phyloP scores from a whole-genome alignment of 1,140 invertebrate genomes.

The Oreohelix idahoensis region DNA sequence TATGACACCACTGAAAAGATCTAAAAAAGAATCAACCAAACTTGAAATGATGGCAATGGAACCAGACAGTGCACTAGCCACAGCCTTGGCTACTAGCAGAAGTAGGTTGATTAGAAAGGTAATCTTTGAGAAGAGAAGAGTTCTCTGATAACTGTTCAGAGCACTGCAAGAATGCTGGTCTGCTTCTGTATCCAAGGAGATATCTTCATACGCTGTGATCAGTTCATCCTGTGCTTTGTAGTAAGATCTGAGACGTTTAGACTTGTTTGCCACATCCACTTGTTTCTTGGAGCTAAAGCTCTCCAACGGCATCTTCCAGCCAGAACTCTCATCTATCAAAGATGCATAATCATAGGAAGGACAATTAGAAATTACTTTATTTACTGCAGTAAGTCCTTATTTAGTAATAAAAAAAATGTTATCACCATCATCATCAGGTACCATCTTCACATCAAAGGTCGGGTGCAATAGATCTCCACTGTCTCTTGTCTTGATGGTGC shows the following conservation, averaged over 20 bases:
- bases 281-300: conserved; percentile 49
- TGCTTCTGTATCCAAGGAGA: conserved; percentile 51
- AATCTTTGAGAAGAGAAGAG: conserved; percentile 50
- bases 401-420: too few species aligned
- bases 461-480: too few species aligned
- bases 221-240: conserved; percentile 70
- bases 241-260: conserved; percentile 53
- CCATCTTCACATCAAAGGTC: too few species aligned
- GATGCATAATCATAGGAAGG: too few species aligned
- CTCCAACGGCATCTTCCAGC: conserved; percentile 49
- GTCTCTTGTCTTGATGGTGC: too few species aligned
- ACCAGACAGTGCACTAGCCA: conserved; percentile 72
- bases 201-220: conserved; percentile 66
- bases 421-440: too few species aligned
- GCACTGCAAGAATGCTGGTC: conserved; percentile 32
- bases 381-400: too few species aligned
- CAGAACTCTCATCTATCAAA: background rate
- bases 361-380: too few species aligned
- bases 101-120: conserved; percentile 57
- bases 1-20: conserved; percentile 72
- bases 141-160: background rate
- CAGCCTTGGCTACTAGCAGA: conserved; percentile 70
- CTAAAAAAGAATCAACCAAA: conserved; percentile 73
- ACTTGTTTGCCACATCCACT: background rate
- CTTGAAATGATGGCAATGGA: conserved; percentile 75